phyloP scores from a whole-genome alignment of 30 jellyfish, hydroid and myxozoan species.

The Calvadosia cruxmelitensis region DNA sequence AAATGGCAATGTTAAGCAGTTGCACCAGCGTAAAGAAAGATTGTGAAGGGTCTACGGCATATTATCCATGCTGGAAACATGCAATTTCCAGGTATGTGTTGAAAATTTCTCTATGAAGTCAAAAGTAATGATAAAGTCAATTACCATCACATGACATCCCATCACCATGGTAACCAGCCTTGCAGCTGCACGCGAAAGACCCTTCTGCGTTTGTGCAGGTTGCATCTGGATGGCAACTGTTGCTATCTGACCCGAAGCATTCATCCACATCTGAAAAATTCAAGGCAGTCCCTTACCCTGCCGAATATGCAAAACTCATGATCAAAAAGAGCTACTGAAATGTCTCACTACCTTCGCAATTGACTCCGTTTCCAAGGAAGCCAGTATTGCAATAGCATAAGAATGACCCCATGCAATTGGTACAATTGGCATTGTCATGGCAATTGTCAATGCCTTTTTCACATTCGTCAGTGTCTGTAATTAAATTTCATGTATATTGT shows the following conservation, averaged over 20 bases:
- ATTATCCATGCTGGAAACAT: no score
- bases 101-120: no score
- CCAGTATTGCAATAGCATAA: constrained; percentile 43
- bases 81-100: no score
- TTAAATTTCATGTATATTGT: no score
- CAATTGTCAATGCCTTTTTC: constrained; percentile 11
- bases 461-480: constrained; percentile 39
- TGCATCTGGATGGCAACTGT: constrained; percentile 63
- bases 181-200: constrained; percentile 59
- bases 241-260: constrained; percentile 23
- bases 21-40: no score
- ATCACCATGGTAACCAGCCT: constrained; percentile 37
- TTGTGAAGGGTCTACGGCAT: no score
- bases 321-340: no score
- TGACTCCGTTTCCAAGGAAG: constrained; percentile 28
- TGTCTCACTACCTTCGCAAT: constrained; percentile 23
- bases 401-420: constrained; percentile 29
- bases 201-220: constrained; percentile 59
- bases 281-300: no score
- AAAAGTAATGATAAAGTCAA: no score
- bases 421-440: constrained; percentile 26
- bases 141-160: constrained; percentile 34
- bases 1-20: no score
- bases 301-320: no score
- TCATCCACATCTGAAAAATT: constrained; percentile 57